These are phyloP conservation scores for Antitype chi DNA, from an alignment of 2,888 invertebrate species.

Conservation along the genomic window DNA sequence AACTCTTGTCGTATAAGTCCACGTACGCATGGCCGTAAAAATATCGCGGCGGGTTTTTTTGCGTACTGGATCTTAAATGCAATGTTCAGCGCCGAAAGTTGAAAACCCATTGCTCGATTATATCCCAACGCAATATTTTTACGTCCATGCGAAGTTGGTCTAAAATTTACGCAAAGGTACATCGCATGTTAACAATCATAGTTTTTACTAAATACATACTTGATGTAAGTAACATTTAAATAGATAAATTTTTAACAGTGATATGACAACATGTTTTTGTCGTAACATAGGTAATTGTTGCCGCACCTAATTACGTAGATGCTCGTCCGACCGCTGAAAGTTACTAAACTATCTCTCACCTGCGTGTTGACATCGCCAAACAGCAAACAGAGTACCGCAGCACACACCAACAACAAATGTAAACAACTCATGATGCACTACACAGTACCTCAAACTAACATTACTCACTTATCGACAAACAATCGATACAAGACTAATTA, in stretches of 20 bases:
- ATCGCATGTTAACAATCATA: neutral
- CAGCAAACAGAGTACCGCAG: constrained; percentile 71
- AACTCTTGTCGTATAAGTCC: neutral
- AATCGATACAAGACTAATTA: constrained; percentile 54
- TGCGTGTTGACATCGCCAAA: constrained; percentile 71
- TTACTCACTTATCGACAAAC: constrained; percentile 59
- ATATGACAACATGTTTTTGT: neutral
- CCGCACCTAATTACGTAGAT: constrained; percentile 9
- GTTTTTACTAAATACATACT: neutral
- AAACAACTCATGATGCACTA: constrained; percentile 75
- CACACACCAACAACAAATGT: constrained; percentile 76
- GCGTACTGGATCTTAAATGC: too few species aligned
- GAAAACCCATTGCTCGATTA: too few species aligned
- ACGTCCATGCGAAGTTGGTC: too few species aligned
- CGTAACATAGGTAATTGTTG: neutral
- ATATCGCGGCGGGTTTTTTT: too few species aligned
- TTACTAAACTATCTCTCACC: constrained; percentile 70
- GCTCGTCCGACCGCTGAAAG: constrained; percentile 27
- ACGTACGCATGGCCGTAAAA: too few species aligned
- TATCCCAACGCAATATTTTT: too few species aligned
- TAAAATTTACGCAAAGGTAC: neutral
- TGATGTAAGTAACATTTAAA: neutral
- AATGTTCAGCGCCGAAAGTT: too few species aligned
- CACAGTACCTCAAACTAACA: constrained; percentile 69
- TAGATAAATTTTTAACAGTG: neutral